Base-by-base conservation (phyloP, 2,797 vertebrate genomes). In the Enteromius anoplus region DNA sequence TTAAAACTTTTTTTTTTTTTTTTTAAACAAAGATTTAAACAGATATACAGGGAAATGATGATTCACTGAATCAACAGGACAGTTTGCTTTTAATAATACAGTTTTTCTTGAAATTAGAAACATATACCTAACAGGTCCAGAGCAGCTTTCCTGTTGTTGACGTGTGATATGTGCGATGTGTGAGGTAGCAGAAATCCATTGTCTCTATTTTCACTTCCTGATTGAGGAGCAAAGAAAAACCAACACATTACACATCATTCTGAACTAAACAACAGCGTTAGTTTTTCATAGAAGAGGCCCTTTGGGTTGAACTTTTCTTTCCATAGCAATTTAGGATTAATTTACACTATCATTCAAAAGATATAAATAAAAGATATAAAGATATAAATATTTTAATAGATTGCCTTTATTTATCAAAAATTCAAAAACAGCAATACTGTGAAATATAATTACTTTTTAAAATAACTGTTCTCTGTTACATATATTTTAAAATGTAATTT, bases 91-190 rank as follows among this genome's bases (percentile, higher is more conserved):
- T 32, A 9, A 51, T 32, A 21, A 21, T 72, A 4, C n/a, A 45
- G 10, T 6, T 19, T 60, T 75, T 70, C 11, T 19, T 23, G n/a
- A 21, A 58, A 40, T 47, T 47, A 55, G 49, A 49, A 37, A 62
- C 19, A 26, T 26, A 62, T 78, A 84, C 65, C 10, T 79, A 19
- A 14, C 23, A 14, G 47, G 72, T 49, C 42, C 45, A 15, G 66
- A 32, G 26, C 29, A 23, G 29, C 66, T 49, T 26, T 12, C 0
- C 40, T 21, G 10, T 60, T 69, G 78, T 70, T 34, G 42, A 37
- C 42, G 21, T 45, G 17, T 80, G 34, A 70, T 55, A 11, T 42
- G 47, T 55, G 0, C 4, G 5, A 9, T 49, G 15, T 32, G 64
- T 68, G 14, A 5, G 10, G n/a, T 58, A 2, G 17, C 23, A 80